Base-by-base conservation (phyloP, 2,797 vertebrate species). In the Phoebastria nigripes region DNA sequence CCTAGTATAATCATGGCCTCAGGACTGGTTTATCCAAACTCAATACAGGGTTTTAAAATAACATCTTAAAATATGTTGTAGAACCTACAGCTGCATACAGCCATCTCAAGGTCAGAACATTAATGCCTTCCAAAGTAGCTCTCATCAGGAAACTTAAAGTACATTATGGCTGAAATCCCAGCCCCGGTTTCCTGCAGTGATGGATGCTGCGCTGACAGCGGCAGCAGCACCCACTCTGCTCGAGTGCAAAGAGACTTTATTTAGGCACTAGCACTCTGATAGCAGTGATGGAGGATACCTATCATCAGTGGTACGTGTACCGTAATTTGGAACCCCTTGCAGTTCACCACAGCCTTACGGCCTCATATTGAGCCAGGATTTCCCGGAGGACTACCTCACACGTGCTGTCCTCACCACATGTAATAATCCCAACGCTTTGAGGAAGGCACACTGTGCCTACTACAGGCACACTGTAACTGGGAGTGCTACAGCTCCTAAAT, bases 1-100 rank as follows among this genome's bases (percentile, higher is more conserved):
- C 91, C 65, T 35, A 42, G 42, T 31, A 55, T 90, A 96, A 93
- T 89, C 86, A 79, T 49, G 47, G 89, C 90, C 87, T 96, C 85
- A 35, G 91, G 93, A 79, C 85, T 76, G 51, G 35, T 84, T 88
- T 94, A 84, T 59, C 73, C 77, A 82, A 91, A 91, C 56, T 93
- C 69, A 73, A 29, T 59, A 51, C 4, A 44, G 33, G 24, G 31
- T 11, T 88, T 93, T 86, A 41, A 78, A 92, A 90, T 77, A 82
- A 61, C 3, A 5, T 79, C 70, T 94, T 63, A 41, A 83, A 84
- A 86, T 69, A 71, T 3, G 6, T 28, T 91, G 62, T 44, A 93
- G 62, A 91, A 90, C 55, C 46, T 82, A 74, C 16, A 62, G 77
- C 80, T 55, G 29, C 80, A 39, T 46, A 44, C 15, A 87, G 71